Evolutionary conservation across 2,888 invertebrate species (phyloP), one percentile per base, ranked within the genome.

Genomic region (Harpalus rufipes): DNA sequence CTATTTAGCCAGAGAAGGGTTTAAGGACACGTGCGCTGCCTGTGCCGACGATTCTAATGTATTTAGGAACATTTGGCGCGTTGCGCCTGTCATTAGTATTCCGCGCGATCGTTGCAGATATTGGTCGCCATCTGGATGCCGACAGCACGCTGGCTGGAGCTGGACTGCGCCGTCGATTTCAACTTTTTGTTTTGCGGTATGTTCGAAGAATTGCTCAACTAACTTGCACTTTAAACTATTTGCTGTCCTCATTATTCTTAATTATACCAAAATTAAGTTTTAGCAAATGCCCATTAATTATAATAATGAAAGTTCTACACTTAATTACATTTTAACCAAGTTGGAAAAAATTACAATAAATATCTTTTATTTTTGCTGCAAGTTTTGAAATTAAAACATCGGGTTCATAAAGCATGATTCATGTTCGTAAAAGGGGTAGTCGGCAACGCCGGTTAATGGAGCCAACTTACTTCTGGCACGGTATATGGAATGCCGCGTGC

Each of bases 61-160:
- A 84, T 84, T 84, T 84, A 84, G 84, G 84, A 83, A 84, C 84
- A 84, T 84, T 84, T 63, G 84, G 78, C 84, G 76, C 83, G 83
- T n/a, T 39, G 14, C 61, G 51, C 32, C 58, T 32, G 59, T 44
- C 58, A 76, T 83, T 83, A 83, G 83, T 83, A 83, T 76, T 83
- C 83, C 41, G 41, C 41, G 82, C 72, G 83, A 16, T 21, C 61
- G 39, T 41, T 83, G 76, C 61, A 59, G 76, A 83, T 83, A 83
- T 83, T 83, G 83, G 83, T 76, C 83, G 76, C 59, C 83, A 82
- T 56, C 82, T 82, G 82, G 68, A 74, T 74, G 82, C 82, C 82
- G 74, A 82, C 82, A 82, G 58, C 72, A 59, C 8, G 72, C 72
- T 32, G 32, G 32, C 32, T 32, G 32, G 32, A 32, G 68, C 59